Conservation (phyloP, 2,797 vertebrate genomes). For the Pogonophryne albipinna region DNA sequence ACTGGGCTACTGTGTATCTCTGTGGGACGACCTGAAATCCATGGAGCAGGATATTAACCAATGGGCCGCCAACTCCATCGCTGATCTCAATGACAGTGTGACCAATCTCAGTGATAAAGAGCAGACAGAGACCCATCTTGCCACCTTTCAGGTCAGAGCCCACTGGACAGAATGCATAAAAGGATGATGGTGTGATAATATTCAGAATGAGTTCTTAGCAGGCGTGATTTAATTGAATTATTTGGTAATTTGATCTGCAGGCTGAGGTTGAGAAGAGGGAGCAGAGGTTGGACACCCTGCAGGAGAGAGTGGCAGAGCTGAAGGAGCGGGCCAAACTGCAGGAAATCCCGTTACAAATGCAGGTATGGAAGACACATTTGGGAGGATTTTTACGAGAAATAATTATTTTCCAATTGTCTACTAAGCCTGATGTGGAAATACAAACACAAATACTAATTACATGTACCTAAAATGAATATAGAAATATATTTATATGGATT, state of each 20-base stretch:
- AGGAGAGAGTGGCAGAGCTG: conserved; percentile 89
- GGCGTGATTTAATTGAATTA: conserved; percentile 33
- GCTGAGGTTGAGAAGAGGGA: conserved; percentile 89
- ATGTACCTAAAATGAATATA: not conserved
- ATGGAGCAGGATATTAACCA: conserved; percentile 89
- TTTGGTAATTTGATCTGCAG: conserved; percentile 76
- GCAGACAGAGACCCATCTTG: conserved; percentile 84
- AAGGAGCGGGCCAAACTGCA: conserved; percentile 88
- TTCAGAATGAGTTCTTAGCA: not conserved
- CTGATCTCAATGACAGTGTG: conserved; percentile 87
- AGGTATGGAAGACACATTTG: conserved; percentile 79
- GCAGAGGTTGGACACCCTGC: conserved; percentile 87
- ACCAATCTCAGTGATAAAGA: conserved; percentile 86
- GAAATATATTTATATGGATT: not conserved
- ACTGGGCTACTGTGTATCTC: conserved; percentile 83
- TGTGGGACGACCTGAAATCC: conserved; percentile 92
- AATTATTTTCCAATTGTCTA: not conserved
- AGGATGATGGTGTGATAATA: conserved; percentile 13
- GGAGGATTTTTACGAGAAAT: not conserved
- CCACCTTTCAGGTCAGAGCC: conserved; percentile 89
- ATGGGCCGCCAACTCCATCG: conserved; percentile 87
- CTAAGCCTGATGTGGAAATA: not conserved
- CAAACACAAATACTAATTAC: not conserved
- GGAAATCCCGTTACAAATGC: conserved; percentile 91
- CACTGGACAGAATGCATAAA: not conserved